phyloP scores from a whole-genome alignment of 37 sponge, comb jelly and placozoan genomes.

The Haliclona indistincta region DNA sequence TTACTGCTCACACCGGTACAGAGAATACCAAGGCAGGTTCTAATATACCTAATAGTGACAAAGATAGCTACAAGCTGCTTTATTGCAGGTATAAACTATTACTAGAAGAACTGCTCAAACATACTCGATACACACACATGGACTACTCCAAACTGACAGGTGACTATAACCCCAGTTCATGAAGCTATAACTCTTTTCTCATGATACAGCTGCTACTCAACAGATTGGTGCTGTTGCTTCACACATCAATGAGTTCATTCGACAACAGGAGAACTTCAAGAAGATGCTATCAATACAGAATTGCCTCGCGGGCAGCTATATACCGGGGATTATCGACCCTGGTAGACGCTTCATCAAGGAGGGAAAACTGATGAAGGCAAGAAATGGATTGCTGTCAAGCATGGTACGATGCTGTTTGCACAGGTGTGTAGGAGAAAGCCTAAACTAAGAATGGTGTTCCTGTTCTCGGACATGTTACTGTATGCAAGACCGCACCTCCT shows the following conservation, averaged over 20 bases:
- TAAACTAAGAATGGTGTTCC: constrained; percentile 74
- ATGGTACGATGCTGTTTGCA: background rate
- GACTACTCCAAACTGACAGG: constrained; percentile 61
- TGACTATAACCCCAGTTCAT: constrained; percentile 6
- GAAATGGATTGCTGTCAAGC: background rate
- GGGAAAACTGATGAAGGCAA: constrained; percentile 81
- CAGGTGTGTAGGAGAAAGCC: constrained; percentile 76
- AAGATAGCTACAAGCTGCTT: too few relatives aligned
- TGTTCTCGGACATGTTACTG: constrained; percentile 82
- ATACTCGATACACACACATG: constrained; percentile 60
- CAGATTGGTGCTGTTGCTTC: constrained; percentile 57
- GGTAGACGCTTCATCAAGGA: constrained; percentile 71
- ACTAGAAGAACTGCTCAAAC: constrained; percentile 53
- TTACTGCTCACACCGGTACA: constrained; percentile 78
- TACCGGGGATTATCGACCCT: constrained; percentile 58
- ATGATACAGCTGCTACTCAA: constrained; percentile 46
- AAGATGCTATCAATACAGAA: constrained; percentile 76
- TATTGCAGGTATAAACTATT: constrained; percentile 62
- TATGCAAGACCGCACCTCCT: constrained; percentile 74
- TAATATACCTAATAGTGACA: constrained; percentile 11
- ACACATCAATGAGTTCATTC: constrained; percentile 79
- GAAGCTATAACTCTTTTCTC: background rate
- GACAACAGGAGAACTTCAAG: constrained; percentile 67
- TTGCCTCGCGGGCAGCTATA: constrained; percentile 48
- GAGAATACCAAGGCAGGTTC: constrained; percentile 73